Base-by-base conservation (phyloP, 2,888 invertebrate species). In the Bruchidius siliquastri region DNA sequence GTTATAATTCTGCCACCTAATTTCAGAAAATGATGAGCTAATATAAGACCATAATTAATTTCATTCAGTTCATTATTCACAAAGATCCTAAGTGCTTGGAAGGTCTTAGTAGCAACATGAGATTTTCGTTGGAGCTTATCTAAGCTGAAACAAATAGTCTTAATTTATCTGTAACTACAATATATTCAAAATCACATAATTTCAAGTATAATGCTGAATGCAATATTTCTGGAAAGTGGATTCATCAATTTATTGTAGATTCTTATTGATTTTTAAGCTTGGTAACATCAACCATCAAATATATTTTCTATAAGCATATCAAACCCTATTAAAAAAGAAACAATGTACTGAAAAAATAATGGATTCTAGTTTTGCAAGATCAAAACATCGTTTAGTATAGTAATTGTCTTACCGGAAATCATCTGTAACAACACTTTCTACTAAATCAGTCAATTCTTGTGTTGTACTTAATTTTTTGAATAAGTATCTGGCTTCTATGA, bases 21-120 rank as follows among this genome's bases (percentile, higher is more conserved):
- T 87, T 94, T 95, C 22, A 98, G 88, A 82, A 91, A 94, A 82
- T 89, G 90, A 76, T 92, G 90, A 0, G 96, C 94, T 73, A 96
- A 82, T 22, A 94, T 84, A 86, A 98, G 90, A 0, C 92, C 97
- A 85, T 94, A 95, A 87, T 97, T 95, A 0, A 98, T 90, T 88
- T 98, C 97, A 85, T 98, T 98, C 0, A 98, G 87, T 88, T 98
- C 98, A 85, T 98, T 95, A 84, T 98, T 98, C 0, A 98, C 95
- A 86, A 98, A 97, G 82, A 98, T 98, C 75, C 98, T 89, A 76
- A 98, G 85, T 0, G 98, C 98, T 88, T 97, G 93, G 87, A 98
- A 98, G 0, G 96, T 92, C 88, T 96, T 97, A 0, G 97, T 97
- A 0, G 97, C 98, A 75, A 91, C 90, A 82, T 97, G 96, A 1